Evolutionary conservation across 1,140 invertebrate genomes (phyloP).

Genomic region (Caerostris darwini): DNA sequence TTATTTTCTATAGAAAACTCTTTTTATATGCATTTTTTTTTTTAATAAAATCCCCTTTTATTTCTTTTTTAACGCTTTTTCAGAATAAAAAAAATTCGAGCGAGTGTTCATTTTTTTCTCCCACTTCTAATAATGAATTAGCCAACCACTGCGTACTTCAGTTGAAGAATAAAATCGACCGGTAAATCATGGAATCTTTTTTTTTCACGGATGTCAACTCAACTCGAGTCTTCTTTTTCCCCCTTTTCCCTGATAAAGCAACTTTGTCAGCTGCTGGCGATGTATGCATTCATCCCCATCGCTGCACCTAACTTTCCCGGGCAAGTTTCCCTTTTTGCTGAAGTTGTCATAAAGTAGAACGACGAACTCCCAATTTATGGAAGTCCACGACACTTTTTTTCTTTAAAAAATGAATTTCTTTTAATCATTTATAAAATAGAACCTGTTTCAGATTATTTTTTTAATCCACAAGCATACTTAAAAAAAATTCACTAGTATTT

Average conservation of each 20-base stretch:
- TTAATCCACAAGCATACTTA: too few relatives aligned
- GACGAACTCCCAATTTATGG: background rate
- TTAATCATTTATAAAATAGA: background rate
- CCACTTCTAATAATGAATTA: background rate
- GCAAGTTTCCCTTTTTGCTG: slow-evolving; percentile 11
- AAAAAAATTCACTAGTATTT: too few relatives aligned
- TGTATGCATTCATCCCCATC: slow-evolving; percentile 42
- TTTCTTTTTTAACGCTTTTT: too few relatives aligned
- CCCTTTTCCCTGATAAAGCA: background rate
- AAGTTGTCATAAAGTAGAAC: background rate
- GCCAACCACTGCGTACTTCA: background rate
- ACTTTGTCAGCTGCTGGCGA: slow-evolving; percentile 47
- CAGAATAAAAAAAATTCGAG: too few relatives aligned
- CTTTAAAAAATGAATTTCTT: background rate
- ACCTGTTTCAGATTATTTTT: too few relatives aligned
- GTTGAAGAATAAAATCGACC: background rate
- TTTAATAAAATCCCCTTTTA: too few relatives aligned
- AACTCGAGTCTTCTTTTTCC: background rate
- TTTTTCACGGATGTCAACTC: slow-evolving; percentile 40
- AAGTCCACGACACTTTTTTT: background rate
- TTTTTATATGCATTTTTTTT: too few relatives aligned
- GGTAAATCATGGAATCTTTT: slow-evolving; percentile 24
- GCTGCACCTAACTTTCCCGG: background rate
- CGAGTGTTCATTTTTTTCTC: background rate
- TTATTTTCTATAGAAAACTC: too few relatives aligned